A percentile compares a stretch with the other conserved stretches of the same genome.
These are phyloP conservation scores for Danio tinwini DNA, from an alignment of 2,797 vertebrate species.

Conservation along the genomic window DNA sequence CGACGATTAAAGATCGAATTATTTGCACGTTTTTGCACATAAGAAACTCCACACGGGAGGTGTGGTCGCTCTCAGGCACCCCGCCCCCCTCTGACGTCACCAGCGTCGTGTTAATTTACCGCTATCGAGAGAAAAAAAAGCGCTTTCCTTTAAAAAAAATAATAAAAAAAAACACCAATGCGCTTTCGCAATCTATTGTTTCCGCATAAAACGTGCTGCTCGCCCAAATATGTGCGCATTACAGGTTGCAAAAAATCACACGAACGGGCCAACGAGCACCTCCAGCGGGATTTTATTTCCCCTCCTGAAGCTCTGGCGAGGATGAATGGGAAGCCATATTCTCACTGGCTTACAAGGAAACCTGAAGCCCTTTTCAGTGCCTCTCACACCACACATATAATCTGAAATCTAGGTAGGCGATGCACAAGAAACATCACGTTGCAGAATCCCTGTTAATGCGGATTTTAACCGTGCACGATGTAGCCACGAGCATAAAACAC, in stretches of 20 bases:
- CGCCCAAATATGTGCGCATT: not conserved
- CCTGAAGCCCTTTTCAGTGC: slow-evolving; percentile 16
- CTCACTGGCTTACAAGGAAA: slow-evolving; percentile 54
- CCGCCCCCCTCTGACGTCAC: slow-evolving; percentile 77
- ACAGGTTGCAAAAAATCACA: slow-evolving; percentile 56
- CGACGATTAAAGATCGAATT: not conserved
- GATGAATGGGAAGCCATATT: slow-evolving; percentile 85
- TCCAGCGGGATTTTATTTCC: slow-evolving; percentile 62
- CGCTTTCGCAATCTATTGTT: slow-evolving; percentile 39
- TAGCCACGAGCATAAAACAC: slow-evolving; percentile 7
- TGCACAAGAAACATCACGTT: not conserved
- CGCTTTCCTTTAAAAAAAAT: slow-evolving; percentile 31
- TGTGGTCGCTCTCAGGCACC: slow-evolving; percentile 65
- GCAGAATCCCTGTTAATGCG: slow-evolving; percentile 44
- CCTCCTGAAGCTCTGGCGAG: slow-evolving; percentile 65
- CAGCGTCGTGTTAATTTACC: slow-evolving; percentile 71
- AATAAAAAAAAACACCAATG: not conserved
- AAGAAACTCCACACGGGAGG: slow-evolving; percentile 55
- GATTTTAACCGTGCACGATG: slow-evolving; percentile 60
- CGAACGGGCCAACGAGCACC: slow-evolving; percentile 68
- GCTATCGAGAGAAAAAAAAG: slow-evolving; percentile 64
- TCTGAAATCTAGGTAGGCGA: not conserved
- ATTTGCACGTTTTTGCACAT: slow-evolving; percentile 12
- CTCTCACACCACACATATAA: not conserved
- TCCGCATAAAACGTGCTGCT: slow-evolving; percentile 6